Base-by-base conservation (phyloP, 2,797 vertebrate genomes). In the Cuculus canorus region DNA sequence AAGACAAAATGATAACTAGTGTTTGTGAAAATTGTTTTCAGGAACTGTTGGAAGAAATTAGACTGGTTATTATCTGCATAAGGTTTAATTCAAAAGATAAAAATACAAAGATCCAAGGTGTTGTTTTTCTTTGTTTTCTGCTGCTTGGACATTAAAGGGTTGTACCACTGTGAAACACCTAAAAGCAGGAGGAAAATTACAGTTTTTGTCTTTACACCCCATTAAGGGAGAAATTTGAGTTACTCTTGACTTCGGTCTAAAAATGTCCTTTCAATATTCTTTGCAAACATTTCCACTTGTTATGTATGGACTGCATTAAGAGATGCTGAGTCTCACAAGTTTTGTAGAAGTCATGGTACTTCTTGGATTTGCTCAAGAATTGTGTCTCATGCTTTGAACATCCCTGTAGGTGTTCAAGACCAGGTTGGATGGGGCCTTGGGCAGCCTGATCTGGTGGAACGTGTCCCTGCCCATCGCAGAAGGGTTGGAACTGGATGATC, bases 11-110 rank as follows among this genome's bases (percentile, higher is more conserved):
- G 81, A 27, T 52, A 86, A 71, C 43, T 59, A 41, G 7, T 25
- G 5, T 52, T 93, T 83, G 37, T 64, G 27, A 84, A 96, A 94
- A 76, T 41, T 61, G 28, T 8, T 88, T 94, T 91, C 86, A 96
- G 88, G 65, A 97, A 91, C 64, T 23, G 77, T 18, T 75, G 53
- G 54, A 80, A 93, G 89, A 87, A 84, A 72, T 63, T 19, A 63
- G 75, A 43, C 27, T 78, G 2, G 35, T 63, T 30, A 39, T 17
- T 56, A 16, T 47, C 35, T 80, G 13, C 15, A 10, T 32, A 65
- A 33, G 1, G 84, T 92, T 90, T 85, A 27, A 71, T 89, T 66
- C 13, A 82, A 61, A 75, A 66, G 1, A 56, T 68, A 61, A 66
- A 73, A 77, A 66, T 63, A 63, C 75, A 66, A 78, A 72, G 10